These are phyloP conservation scores for Diarsia mendica DNA, from an alignment of 2,888 invertebrate species.

Conservation along the genomic window DNA sequence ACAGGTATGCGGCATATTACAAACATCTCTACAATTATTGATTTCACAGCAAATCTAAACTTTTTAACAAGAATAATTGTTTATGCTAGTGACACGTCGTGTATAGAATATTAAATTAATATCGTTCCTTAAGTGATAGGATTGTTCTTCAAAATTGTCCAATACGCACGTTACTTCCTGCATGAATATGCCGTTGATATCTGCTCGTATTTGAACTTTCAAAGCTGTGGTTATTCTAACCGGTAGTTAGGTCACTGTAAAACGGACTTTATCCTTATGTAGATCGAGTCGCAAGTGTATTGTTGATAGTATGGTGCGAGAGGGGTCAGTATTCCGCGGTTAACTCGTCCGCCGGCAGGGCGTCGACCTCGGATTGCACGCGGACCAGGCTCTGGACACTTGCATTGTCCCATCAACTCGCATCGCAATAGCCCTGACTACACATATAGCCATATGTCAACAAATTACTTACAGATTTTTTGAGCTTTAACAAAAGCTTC, in stretches of 20 bases:
- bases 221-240: conserved; percentile 70
- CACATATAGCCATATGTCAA: conserved; percentile 40
- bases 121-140: conserved; percentile 30
- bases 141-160: conserved; percentile 64
- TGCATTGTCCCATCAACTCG: conserved; percentile 76
- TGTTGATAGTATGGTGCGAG: conserved; percentile 69
- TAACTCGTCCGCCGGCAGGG: conserved; percentile 79
- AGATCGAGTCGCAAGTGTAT: conserved; percentile 70
- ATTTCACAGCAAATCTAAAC: conserved; percentile 48
- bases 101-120: conserved; percentile 42
- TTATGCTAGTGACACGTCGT: conserved; percentile 33
- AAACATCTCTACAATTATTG: conserved; percentile 55
- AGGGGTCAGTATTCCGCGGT: conserved; percentile 85
- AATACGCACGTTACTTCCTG: conserved; percentile 68
- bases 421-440: conserved; percentile 73
- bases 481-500: conserved; percentile 25
- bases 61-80: conserved; percentile 33
- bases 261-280: conserved; percentile 67
- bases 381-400: conserved; percentile 77
- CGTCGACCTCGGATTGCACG: conserved; percentile 82
- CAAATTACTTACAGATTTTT: conserved; percentile 7
- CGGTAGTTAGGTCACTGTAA: conserved; percentile 56
- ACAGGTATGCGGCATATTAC: conserved; percentile 50
- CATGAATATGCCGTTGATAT: conserved; percentile 68
- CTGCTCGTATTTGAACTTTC: conserved; percentile 70